Evolutionary conservation across 2,113 vertebrate genomes (phyloP).

Genomic region (Anolis sagrei): DNA sequence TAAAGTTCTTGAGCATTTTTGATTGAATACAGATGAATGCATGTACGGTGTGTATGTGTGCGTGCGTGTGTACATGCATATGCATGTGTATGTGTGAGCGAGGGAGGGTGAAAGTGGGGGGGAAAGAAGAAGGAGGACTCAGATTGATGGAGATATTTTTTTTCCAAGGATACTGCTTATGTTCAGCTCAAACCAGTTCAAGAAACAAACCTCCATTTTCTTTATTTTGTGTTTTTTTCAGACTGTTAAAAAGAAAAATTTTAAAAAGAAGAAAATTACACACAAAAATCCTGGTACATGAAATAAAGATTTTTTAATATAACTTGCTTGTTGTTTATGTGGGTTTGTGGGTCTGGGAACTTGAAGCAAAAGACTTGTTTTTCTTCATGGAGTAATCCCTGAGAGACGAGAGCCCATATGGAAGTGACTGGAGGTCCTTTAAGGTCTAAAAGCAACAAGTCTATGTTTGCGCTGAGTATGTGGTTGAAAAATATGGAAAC

Average conservation of each 20-base stretch:
- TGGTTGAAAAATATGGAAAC: neutral
- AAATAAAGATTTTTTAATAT: constrained; percentile 83
- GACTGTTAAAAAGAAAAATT: constrained; percentile 84
- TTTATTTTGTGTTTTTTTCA: constrained; percentile 82
- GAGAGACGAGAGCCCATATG: neutral
- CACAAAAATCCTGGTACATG: constrained; percentile 84
- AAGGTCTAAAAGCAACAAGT: fast-evolving
- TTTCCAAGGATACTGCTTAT: constrained; percentile 69
- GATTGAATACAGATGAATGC: constrained; percentile 27
- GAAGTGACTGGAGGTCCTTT: neutral
- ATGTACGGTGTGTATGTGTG: neutral
- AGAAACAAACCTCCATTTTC: constrained; percentile 79
- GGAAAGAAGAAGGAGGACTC: constrained; percentile 10
- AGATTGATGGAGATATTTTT: constrained; percentile 58
- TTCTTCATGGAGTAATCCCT: neutral
- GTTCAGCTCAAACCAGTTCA: constrained; percentile 76
- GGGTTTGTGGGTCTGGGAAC: constrained; percentile 52
- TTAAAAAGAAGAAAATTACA: constrained; percentile 82
- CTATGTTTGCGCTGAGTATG: neutral
- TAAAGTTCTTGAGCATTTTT: constrained; percentile 53
- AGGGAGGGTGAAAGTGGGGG: neutral
- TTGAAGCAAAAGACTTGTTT: neutral
- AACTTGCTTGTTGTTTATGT: constrained; percentile 66
- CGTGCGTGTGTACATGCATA: neutral
- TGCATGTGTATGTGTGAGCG: constrained; percentile 20